Base-by-base conservation (phyloP, 2,113 vertebrate genomes). In the Diadophis punctatus region DNA sequence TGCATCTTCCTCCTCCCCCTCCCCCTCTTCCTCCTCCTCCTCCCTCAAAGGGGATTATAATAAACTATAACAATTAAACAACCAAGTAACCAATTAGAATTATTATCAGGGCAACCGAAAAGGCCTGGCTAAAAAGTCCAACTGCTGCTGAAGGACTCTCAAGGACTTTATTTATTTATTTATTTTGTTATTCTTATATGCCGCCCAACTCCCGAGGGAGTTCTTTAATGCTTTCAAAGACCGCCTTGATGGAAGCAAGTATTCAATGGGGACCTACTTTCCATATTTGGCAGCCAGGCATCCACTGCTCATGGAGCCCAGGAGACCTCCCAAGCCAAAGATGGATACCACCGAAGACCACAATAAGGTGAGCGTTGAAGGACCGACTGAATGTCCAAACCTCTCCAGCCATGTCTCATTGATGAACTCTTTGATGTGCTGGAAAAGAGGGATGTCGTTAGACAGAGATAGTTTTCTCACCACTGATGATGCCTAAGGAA, bases 341-440 rank as follows among this genome's bases (percentile, higher is more conserved):
- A 97, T 96, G 7, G 98, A 98, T 88, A 98, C 96, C 0, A 96
- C 96, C 93, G 97, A 95, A 55, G 98, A 98, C 98, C 98, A 98
- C 20, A 98, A 97, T 90, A 98, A 95, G 93, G 97, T 94, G 89
- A 97, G 97, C 27, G 97, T 96, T 0, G 97, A 97, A 1, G 96
- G 95, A 0, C 93, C 95, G 90, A 98, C 93, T 6, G 97, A 96
- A 16, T 93, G 84, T 1, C 95, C 96, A 0, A 98, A 98, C 55
- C 97, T 94, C 68, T 85, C 91, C 95, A 97, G 68, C 98, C 98
- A 98, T 0, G 98, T 98, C 89, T 98, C 98, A 80, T 98, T 99
- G 84, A 99, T 95, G 94, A 99, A 98, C n/a, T 94, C 96, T 95
- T 98, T 98, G 84, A 98, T 98, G 23, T 98, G 98, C 98, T 99